These are phyloP conservation scores for Mormyrops attenuatus DNA, from an alignment of 2,797 vertebrate species.

Conservation along the genomic window DNA sequence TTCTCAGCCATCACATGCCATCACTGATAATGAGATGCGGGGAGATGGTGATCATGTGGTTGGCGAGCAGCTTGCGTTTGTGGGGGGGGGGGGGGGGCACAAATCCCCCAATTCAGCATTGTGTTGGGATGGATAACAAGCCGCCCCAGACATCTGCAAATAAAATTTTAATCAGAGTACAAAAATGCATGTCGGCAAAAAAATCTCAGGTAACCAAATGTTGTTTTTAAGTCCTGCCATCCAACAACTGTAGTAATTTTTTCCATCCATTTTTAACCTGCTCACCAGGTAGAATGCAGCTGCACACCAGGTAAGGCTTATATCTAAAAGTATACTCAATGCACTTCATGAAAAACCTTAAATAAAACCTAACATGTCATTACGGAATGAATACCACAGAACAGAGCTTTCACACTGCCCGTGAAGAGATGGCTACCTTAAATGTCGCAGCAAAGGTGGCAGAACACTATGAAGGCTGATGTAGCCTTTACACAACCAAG, in stretches of 20 bases:
- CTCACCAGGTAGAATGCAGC: not conserved
- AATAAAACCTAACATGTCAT: not conserved
- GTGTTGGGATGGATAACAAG: not conserved
- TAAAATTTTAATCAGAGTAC: slow-evolving; percentile 15
- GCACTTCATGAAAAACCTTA: not conserved
- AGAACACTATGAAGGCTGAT: not conserved
- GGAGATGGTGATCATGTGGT: not conserved
- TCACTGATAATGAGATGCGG: not conserved
- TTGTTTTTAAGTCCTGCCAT: not conserved
- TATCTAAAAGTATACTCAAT: not conserved
- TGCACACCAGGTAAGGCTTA: not conserved
- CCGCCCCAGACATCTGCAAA: not conserved
- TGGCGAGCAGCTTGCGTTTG: not conserved
- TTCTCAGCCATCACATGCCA: not conserved
- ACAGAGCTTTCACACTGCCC: not conserved
- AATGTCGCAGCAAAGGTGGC: not conserved
- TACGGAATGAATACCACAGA: not conserved
- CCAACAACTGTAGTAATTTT: not conserved
- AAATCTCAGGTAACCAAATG: not conserved
- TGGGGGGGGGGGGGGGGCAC: not conserved
- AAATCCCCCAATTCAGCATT: not conserved
- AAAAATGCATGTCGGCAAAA: slow-evolving; percentile 1
- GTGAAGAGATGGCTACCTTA: not conserved
- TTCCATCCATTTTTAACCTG: not conserved
- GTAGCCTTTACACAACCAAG: not conserved